Percentiles rank a stretch among this genome's conserved stretches.
Evolutionary conservation across 2,113 vertebrate genomes (phyloP).

Genomic region (Ursus arctos): DNA sequence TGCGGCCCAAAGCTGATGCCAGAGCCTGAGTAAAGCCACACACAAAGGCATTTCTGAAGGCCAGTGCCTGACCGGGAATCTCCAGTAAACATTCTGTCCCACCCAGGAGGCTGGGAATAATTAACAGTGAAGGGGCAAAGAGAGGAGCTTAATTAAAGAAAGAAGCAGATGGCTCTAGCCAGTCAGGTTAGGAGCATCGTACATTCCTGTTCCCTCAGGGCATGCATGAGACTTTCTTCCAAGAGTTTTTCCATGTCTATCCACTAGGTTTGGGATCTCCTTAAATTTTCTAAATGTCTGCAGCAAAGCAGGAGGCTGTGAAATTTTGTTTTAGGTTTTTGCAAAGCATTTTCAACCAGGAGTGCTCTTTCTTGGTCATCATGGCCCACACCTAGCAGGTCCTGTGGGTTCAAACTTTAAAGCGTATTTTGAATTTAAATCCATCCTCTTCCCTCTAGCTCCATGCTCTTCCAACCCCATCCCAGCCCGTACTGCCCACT

Average conservation of each 20-base stretch:
- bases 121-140: constrained; percentile 46
- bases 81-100: not conserved
- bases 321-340: not conserved
- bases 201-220: not conserved
- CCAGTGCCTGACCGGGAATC: not conserved
- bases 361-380: not conserved
- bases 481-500: not conserved
- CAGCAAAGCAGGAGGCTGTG: not conserved
- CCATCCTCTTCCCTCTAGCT: not conserved
- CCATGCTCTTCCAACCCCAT: not conserved
- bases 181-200: not conserved
- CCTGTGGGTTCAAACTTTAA: not conserved
- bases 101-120: constrained; percentile 64
- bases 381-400: not conserved
- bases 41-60: constrained; percentile 25
- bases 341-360: not conserved
- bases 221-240: not conserved
- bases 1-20: not conserved
- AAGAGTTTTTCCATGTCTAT: constrained; percentile 38
- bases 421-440: not conserved
- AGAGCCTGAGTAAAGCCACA: not conserved
- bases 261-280: not conserved
- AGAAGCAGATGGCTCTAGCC: constrained; percentile 4
- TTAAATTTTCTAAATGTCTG: not conserved
- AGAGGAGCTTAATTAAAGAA: constrained; percentile 66